Evolutionary conservation across 1,140 invertebrate genomes (phyloP), one percentile per base, ranked within the genome.

Genomic region (Melitaea cinxia): DNA sequence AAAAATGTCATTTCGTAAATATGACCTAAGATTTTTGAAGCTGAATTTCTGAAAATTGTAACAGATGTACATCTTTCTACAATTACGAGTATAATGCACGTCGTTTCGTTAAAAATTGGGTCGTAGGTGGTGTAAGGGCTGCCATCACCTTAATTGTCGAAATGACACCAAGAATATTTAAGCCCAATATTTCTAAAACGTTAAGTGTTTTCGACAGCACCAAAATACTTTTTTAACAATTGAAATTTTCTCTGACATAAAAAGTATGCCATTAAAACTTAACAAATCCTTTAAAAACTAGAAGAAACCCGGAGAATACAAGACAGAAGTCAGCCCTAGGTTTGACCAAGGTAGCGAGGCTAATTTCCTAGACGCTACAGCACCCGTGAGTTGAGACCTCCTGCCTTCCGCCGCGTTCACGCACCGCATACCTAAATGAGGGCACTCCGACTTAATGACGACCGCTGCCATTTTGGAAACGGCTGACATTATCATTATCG

Each of bases 391-490:
- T 78, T 83, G 78, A 83, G 77, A 82, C 73, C 50, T 78, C 68
- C 72, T 85, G 82, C 78, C 80, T 83, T 85, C 81, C 83, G 76
- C 70, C 78, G 21, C 21, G 75, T 83, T 80, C 70, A 80, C 77
- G 80, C 73, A 75, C 73, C 72, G 69, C 70, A 73, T 70, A 78
- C 71, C 73, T 82, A 85, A 85, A 83, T 72, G 83, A 83, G 83
- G 75, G 77, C 80, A 83, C 78, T 85, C 75, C 57, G 76, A 70
- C 71, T 80, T 82, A 83, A 85, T 85, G 83, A 85, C 77, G 77
- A 78, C 78, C 78, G 75, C 65, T 73, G 78, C 75, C 78, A 82
- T 83, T 85, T 83, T 73, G 68, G 74, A 53, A 65, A 67, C 52
- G 65, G 45, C 63, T 53, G 58, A 39, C 14, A 52, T 60, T 52